Base-by-base conservation (phyloP, 2,888 invertebrate species). In the Mesoligia furuncula region DNA sequence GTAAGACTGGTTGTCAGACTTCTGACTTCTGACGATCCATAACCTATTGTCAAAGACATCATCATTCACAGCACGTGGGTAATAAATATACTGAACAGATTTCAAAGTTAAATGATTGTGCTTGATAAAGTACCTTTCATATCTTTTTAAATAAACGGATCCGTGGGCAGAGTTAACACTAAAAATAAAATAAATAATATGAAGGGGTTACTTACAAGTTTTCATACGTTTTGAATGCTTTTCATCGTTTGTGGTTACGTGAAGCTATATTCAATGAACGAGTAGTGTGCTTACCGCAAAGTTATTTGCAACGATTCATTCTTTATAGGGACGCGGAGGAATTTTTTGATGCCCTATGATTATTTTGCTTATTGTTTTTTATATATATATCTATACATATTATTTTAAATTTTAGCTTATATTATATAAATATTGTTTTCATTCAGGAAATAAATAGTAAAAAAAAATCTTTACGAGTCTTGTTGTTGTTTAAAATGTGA, bases 201-300 rank as follows among this genome's bases (percentile, higher is more conserved):
- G 1, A n/a, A 27, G 6, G 0, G 1, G 2, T 62, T 13, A 6
- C 13, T 62, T 13, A 6, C 6, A 36, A 36, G 36, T 70, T 31
- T 68, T 79, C 68, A 31, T n/a, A 61, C 11, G 0, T 20, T 51
- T 68, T 67, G 27, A 80, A 71, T 48, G 57, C 54, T 54, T 79
- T 79, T 57, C 36, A 71, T 27, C 65, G 17, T 45, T 54, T 75
- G 79, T n/a, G 79, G 81, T 79, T 48, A 31, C 27, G 24, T 31
- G 15, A 45, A 81, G 42, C 20, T 54, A 17, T 67, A 27, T 67
- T 57, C 45, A 81, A 62, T 67, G 20, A 62, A 62, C 45, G 24
- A 65, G 17, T 36, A 65, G 17, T 36, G 57, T 9, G 20, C 1
- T 39, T 48, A 75, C 79, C 81, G 24, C 81, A 81, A 20, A 31